Evolutionary conservation across 2,113 vertebrate species (phyloP).

Genomic region (Otolemur garnettii): DNA sequence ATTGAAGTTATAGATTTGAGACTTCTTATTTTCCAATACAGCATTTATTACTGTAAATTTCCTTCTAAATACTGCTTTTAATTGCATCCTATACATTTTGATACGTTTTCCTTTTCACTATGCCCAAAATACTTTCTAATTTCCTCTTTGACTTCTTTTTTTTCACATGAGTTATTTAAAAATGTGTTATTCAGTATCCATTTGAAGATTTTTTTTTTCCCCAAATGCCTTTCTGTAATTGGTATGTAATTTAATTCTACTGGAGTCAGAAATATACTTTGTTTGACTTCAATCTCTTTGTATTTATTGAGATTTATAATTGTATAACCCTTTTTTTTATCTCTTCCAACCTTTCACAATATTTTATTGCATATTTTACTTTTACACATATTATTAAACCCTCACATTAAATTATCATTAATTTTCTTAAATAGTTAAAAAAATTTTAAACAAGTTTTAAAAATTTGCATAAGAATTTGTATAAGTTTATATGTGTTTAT

Average conservation of each 20-base stretch:
- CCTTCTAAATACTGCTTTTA: not conserved
- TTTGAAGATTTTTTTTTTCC: not conserved
- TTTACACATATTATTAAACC: not conserved
- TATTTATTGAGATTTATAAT: not conserved
- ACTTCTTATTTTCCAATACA: not conserved
- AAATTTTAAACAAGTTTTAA: not conserved
- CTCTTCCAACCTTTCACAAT: not conserved
- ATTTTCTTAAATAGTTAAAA: slow-evolving; percentile 11
- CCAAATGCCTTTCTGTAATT: not conserved
- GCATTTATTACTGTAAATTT: not conserved
- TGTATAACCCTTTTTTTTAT: not conserved
- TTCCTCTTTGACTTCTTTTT: not conserved
- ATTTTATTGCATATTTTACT: slow-evolving; percentile 31
- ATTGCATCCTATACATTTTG: not conserved
- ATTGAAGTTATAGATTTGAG: not conserved
- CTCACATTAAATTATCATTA: not conserved
- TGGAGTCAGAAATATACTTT: not conserved
- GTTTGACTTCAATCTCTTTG: not conserved
- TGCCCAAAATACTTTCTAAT: not conserved
- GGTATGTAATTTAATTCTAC: not conserved
- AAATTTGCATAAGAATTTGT: not conserved
- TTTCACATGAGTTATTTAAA: not conserved
- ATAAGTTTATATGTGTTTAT: not conserved
- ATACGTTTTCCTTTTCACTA: not conserved
- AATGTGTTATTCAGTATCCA: not conserved